These are phyloP conservation scores for Pilophorus perplexus DNA, from an alignment of 2,888 invertebrate genomes.

Conservation along the genomic window DNA sequence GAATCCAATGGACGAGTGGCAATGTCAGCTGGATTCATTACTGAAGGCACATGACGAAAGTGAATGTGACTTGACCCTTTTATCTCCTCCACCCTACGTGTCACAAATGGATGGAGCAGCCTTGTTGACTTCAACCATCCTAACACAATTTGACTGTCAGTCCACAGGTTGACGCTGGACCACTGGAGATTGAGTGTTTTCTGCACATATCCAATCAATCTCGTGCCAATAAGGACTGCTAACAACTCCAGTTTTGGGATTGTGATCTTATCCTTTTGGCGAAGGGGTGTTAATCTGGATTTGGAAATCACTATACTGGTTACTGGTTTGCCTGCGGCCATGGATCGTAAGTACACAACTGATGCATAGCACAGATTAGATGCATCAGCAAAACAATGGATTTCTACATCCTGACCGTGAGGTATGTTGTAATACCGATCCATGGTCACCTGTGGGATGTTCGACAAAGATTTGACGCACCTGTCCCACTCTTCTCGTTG, in stretches of 20 bases:
- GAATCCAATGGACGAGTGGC: neutral
- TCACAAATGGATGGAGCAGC: conserved; percentile 2
- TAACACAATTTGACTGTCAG: conserved; percentile 17
- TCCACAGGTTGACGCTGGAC: neutral
- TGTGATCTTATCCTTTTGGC: neutral
- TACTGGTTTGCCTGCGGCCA: too few relatives aligned
- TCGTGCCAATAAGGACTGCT: conserved; percentile 11
- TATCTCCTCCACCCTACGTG: neutral
- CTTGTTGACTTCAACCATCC: conserved; percentile 11
- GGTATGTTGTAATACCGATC: neutral
- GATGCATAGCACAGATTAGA: neutral
- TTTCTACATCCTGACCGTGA: neutral
- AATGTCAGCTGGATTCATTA: conserved; percentile 16
- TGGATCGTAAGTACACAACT: neutral
- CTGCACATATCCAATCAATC: neutral
- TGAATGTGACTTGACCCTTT: neutral
- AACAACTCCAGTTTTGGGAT: conserved; percentile 23
- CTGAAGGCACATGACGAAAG: conserved; percentile 1
- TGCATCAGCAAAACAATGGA: conserved; percentile 34
- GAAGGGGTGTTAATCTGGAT: neutral
- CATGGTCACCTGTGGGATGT: neutral
- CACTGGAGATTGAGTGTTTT: neutral
- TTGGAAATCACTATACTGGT: neutral
- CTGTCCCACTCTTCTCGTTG: neutral
- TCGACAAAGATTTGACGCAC: neutral